These are phyloP conservation scores for Carabus problematicus DNA, from an alignment of 2,888 invertebrate species.

Conservation along the genomic window DNA sequence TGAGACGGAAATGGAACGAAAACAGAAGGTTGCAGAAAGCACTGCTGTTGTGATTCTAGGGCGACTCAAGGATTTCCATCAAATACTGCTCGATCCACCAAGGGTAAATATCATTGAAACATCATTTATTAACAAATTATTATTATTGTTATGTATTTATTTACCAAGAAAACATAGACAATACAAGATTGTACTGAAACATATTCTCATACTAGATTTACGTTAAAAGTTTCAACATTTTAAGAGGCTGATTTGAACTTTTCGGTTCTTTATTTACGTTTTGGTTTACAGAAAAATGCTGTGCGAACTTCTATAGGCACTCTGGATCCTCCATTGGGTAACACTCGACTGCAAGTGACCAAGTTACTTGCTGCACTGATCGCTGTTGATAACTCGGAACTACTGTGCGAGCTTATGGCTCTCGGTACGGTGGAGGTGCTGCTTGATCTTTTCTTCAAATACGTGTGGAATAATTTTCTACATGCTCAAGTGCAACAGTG, in stretches of 20 bases:
- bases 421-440: slow-evolving; percentile 68
- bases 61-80: slow-evolving; percentile 73
- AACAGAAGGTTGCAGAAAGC: slow-evolving; percentile 67
- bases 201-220: too few species aligned
- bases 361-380: slow-evolving; percentile 80
- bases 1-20: slow-evolving; percentile 64
- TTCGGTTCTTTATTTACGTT: too few species aligned
- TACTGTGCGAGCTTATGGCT: slow-evolving; percentile 69
- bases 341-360: slow-evolving; percentile 80
- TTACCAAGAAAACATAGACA: too few species aligned
- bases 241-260: too few species aligned
- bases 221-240: too few species aligned
- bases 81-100: slow-evolving; percentile 73
- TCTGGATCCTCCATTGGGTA: slow-evolving; percentile 79
- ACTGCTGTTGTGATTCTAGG: slow-evolving; percentile 70
- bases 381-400: slow-evolving; percentile 73
- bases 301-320: slow-evolving; percentile 75
- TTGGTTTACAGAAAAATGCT: slow-evolving; percentile 63
- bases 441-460: slow-evolving; percentile 88
- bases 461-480: slow-evolving; percentile 94
- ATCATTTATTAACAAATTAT: neutral
- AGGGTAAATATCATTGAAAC: slow-evolving; percentile 61
- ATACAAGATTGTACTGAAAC: too few species aligned
- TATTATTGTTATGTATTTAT: too few species aligned
- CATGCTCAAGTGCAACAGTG: slow-evolving; percentile 89